Percentiles rank a stretch among this genome's conserved stretches.
phyloP scores from a whole-genome alignment of 1,140 invertebrate species.

The Hyles vespertilio region DNA sequence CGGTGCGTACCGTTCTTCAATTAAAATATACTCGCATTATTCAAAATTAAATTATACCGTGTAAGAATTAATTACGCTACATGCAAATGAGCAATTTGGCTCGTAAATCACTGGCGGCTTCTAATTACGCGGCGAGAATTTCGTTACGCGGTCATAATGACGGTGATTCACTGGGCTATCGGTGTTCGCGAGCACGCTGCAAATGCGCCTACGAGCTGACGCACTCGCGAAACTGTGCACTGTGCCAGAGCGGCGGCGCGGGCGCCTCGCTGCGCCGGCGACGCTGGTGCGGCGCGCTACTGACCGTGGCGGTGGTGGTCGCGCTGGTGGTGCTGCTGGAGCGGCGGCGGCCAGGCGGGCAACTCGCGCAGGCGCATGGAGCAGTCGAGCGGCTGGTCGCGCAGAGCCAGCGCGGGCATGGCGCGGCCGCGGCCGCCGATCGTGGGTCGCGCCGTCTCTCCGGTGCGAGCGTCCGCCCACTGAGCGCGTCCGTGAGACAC shows the following conservation, averaged over 20 bases:
- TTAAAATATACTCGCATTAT: too few species aligned
- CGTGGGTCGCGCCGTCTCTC: constrained; percentile 59
- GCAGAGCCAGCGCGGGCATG: constrained; percentile 70
- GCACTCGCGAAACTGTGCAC: constrained; percentile 1
- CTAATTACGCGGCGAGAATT: constrained; percentile 1
- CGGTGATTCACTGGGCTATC: too few species aligned
- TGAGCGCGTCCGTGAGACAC: constrained; percentile 61
- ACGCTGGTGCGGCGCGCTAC: constrained; percentile 23
- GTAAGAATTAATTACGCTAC: constrained; percentile 1
- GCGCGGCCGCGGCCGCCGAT: constrained; percentile 65
- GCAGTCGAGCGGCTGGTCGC: constrained; percentile 71
- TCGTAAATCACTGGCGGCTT: constrained; percentile 5
- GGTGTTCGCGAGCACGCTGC: neutral
- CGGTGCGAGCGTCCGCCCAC: constrained; percentile 58
- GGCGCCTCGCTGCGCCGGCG: constrained; percentile 6
- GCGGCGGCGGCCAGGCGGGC: constrained; percentile 61
- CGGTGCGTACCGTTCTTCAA: too few species aligned
- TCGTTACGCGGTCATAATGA: too few species aligned
- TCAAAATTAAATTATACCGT: constrained; percentile 3
- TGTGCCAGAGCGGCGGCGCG: constrained; percentile 2
- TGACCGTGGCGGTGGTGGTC: constrained; percentile 51
- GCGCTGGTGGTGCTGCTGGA: constrained; percentile 27
- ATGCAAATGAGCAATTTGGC: constrained; percentile 9
- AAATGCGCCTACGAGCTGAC: constrained; percentile 5
- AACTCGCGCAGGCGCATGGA: constrained; percentile 67